Base-by-base conservation (phyloP, 2,888 invertebrate genomes). In the Drosophila vallismaia region DNA sequence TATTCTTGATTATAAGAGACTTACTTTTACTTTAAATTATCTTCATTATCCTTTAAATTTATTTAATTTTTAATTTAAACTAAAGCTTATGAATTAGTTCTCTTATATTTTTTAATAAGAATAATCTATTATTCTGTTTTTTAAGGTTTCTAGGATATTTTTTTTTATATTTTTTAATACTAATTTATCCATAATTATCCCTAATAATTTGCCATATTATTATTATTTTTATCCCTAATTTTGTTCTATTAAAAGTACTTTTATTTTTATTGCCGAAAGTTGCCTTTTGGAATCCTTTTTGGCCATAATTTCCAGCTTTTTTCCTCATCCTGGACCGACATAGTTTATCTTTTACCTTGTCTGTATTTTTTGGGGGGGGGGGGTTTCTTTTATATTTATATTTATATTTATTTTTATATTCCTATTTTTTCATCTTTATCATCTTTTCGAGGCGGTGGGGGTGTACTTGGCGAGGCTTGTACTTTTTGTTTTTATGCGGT, bases 401-500 rank as follows among this genome's bases (percentile, higher is more conserved):
- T 19, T 19, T 19, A 19, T 42, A 19, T 42, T 10, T 33, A 42
- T 19, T 42, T 42, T 54, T 46, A 60, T 60, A 46, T 29, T 14
- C 60, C 10, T 36, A 29, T 29, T n/a, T 28, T 36, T 36, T 19
- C 26, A 55, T 45, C 12, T 26, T 48, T 71, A 54, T 42, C 42
- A 57, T 56, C 31, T 56, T 53, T 26, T 19, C 53, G 8, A 1
- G 29, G 4, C 24, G 14, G 31, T 19, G 19, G 1, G 19, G 19
- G 1, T 19, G 19, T n/a, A n/a, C n/a, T n/a, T n/a, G 19, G 19
- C 2, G 19, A 19, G 19, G 19, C 19, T 19, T 19, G 19, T 52
- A 28, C 55, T 53, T 36, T 24, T 31, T 9, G 7, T 58, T 44
- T 45, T 46, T 86, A 79, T 84, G 85, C 88, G 81, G 88, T 73